Evolutionary conservation across 2,113 vertebrate species (phyloP), one percentile per base, ranked within the genome.

Genomic region (Vidua chalybeata): DNA sequence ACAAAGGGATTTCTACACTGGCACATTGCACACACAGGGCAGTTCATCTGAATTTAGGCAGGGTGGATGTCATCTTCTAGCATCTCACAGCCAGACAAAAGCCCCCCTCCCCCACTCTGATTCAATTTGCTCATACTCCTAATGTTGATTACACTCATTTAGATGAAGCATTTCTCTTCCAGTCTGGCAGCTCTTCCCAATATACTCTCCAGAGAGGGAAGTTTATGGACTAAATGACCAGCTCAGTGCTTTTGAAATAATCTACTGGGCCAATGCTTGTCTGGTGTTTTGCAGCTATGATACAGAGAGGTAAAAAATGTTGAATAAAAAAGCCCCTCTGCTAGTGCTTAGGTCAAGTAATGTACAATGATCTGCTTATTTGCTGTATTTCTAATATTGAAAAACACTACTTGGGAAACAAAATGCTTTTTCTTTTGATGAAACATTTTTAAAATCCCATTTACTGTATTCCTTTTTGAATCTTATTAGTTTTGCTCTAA

Each of bases 21-120:
- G 49, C 51, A 51, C 3, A 2, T 15, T 17, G n/a, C 15, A 31
- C 0, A 0, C 49, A 35, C 21, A 31, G 31, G 16, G 45, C 31
- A 74, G 23, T 13, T 81, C 41, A 58, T 54, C 15, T 49, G 26
- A 84, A 73, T 95, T 77, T 69, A 84, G 58, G 37, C 61, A 92
- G 69, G 28, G 75, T 52, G 68, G 84, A 52, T 58, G 80, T 66
- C 86, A 74, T 37, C 59, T 86, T 61, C 59, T 12, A 80, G 45
- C 30, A 30, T 26, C 58, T 37, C 37, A 69, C 43, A 66, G 46
- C 10, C 59, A 30, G 67, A 80, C 31, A 86, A 76, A 90, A 76
- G 30, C 13, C 13, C 11, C 37, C 15, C 10, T 20, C 6, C 12
- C 27, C 23, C 19, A 3, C 48, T 55, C 59, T 62, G 72, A 62